Percentiles rank a stretch among this genome's conserved stretches.
Evolutionary conservation across 2,888 invertebrate genomes (phyloP).

Genomic region (Eulithis prunata): DNA sequence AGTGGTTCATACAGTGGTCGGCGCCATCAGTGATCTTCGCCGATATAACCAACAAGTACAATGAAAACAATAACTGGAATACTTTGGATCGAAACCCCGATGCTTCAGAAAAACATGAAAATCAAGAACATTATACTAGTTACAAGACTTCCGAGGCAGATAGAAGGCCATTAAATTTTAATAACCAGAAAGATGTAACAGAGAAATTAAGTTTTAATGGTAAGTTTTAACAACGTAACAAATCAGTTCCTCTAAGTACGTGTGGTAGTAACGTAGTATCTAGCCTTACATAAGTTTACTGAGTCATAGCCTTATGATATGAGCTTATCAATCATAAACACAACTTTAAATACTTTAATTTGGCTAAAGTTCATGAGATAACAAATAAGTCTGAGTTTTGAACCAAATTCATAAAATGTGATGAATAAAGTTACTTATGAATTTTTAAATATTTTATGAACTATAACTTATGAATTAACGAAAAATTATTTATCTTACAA

Average conservation of each 20-base stretch:
- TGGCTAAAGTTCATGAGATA: too few species aligned
- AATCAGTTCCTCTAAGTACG: slow-evolving; percentile 10
- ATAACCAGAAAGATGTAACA: slow-evolving; percentile 35
- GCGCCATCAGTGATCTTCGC: slow-evolving; percentile 66
- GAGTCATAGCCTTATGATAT: neutral
- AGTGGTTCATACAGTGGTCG: slow-evolving; percentile 81
- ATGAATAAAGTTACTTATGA: too few species aligned
- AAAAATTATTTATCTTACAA: too few species aligned
- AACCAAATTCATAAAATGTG: too few species aligned
- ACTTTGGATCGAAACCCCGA: slow-evolving; percentile 44
- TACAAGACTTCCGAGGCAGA: slow-evolving; percentile 26
- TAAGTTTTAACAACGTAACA: slow-evolving; percentile 42
- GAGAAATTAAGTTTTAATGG: slow-evolving; percentile 46
- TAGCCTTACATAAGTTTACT: slow-evolving; percentile 14
- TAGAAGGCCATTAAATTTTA: slow-evolving; percentile 31
- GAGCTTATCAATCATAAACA: too few species aligned
- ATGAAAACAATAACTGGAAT: slow-evolving; percentile 58
- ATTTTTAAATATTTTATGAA: too few species aligned
- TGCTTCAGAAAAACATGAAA: slow-evolving; percentile 37
- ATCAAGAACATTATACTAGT: slow-evolving; percentile 40
- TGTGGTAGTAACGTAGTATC: neutral
- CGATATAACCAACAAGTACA: slow-evolving; percentile 66
- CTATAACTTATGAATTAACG: too few species aligned
- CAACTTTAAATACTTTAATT: too few species aligned
- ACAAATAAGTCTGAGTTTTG: too few species aligned